Base-by-base conservation (phyloP, 2,888 invertebrate genomes). In the Drosophila neonasuta region DNA sequence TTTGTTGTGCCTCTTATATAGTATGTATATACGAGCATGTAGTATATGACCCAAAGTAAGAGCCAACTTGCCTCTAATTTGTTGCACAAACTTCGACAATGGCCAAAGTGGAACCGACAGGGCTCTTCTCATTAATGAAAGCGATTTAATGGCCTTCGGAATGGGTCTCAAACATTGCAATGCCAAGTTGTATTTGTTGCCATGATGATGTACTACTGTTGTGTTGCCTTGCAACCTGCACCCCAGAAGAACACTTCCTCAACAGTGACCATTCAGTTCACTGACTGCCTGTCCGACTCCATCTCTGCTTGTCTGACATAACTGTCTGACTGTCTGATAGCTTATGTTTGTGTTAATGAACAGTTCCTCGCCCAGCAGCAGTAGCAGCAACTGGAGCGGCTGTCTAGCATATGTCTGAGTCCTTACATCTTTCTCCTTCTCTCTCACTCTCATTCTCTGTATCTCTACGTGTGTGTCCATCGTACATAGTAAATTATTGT, bases 321-420 rank as follows among this genome's bases (percentile, higher is more conserved):
- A 41, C 49, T 45, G 62, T 61, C 61, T 36, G 67, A 11, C 59
- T 59, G 72, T 69, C 79, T 81, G 79, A 61, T 74, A 74, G 84
- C 78, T 77, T 86, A 80, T 83, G 84, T 80, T 80, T 84, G 82
- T 84, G 85, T 84, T 81, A 86, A 81, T 81, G 80, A 84, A 81
- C 80, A 74, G 81, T 67, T 79, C 48, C 62, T 44, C 60, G 42
- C 48, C 55, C 57, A 13, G 39, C 15, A 39, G 11, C 34, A 34
- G 34, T n/a, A 13, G 57, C 57, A 57, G 60, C 66, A 66, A 64
- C 59, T 52, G 41, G 15, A 45, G 30, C 56, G 29, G 52, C 56
- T 80, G 81, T 86, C 84, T 86, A 55, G 65, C 71, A 65, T 77
- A 55, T 80, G 74, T 77, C 68, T 74, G 63, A 68, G 55, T 52